Conservation (phyloP, 2,888 invertebrate genomes). For the Drosophila emarginata region DNA sequence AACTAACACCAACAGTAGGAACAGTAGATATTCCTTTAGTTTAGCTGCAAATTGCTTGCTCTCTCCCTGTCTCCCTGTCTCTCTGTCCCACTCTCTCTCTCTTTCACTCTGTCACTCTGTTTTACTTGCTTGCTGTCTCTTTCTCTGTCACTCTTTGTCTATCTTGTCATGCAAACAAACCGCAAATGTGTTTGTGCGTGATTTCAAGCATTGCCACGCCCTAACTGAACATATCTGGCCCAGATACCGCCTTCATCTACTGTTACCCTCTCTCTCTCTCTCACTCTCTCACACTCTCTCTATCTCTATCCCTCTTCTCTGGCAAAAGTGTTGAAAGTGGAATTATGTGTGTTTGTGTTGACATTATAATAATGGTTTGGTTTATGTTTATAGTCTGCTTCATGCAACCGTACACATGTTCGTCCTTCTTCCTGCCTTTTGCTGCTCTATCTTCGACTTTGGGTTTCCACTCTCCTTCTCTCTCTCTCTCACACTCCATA, state of each 20-base stretch:
- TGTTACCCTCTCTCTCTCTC: not conserved
- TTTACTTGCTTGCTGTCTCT: too few relatives aligned
- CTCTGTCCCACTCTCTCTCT: not conserved
- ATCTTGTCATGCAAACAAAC: constrained; percentile 22
- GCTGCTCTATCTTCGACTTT: not conserved
- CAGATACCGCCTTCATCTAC: not conserved
- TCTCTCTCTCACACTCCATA: not conserved
- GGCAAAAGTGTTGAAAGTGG: constrained; percentile 65
- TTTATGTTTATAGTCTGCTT: constrained; percentile 64
- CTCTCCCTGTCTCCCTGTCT: not conserved
- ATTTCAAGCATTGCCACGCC: constrained; percentile 43
- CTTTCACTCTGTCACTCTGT: not conserved
- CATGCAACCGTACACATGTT: constrained; percentile 45
- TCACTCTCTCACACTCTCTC: not conserved
- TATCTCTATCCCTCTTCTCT: constrained; percentile 11
- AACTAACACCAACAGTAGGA: constrained; percentile 34
- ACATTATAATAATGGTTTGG: constrained; percentile 70
- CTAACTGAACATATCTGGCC: not conserved
- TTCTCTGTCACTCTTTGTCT: not conserved
- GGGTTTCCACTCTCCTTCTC: not conserved
- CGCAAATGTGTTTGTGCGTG: constrained; percentile 63
- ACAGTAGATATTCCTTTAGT: constrained; percentile 36
- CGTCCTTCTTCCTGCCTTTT: constrained; percentile 23
- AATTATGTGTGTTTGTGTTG: constrained; percentile 67
- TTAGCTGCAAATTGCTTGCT: constrained; percentile 14